phyloP scores from a whole-genome alignment of 2,797 vertebrate genomes.

The Paguma larvata region DNA sequence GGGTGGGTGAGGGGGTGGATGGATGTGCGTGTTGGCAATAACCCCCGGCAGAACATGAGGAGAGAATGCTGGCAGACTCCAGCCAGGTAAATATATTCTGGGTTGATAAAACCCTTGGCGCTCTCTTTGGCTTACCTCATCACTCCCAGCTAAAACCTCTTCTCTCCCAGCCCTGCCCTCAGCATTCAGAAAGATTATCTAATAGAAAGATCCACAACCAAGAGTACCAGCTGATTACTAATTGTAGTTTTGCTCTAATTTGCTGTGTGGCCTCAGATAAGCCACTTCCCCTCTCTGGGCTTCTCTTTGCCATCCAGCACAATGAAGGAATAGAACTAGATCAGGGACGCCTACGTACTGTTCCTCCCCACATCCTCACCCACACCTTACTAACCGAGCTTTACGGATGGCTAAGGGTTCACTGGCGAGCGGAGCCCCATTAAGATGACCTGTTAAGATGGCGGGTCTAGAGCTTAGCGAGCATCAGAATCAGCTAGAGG shows the following conservation, averaged over 20 bases:
- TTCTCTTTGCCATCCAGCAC: not conserved
- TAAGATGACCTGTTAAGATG: not conserved
- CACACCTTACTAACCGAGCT: not conserved
- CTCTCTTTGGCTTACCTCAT: not conserved
- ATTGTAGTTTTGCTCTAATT: not conserved
- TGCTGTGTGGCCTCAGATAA: not conserved
- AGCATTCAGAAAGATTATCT: not conserved
- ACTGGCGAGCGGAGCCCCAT: not conserved
- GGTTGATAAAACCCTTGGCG: not conserved
- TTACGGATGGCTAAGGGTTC: not conserved
- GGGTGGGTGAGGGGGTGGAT: fast-evolving
- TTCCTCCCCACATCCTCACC: fast-evolving
- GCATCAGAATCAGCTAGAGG: not conserved
- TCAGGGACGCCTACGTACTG: fast-evolving
- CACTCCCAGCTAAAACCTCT: not conserved
- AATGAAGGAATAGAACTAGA: not conserved
- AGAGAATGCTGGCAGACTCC: not conserved
- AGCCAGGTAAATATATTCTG: not conserved
- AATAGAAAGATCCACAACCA: not conserved
- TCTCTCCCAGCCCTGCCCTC: not conserved
- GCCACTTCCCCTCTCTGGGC: not conserved
- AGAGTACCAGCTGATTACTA: not conserved
- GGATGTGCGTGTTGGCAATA: not conserved
- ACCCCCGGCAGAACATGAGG: not conserved
- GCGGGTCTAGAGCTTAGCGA: not conserved